Evolutionary conservation across 1,140 invertebrate species (phyloP).

Genomic region (Coelopa frigida): DNA sequence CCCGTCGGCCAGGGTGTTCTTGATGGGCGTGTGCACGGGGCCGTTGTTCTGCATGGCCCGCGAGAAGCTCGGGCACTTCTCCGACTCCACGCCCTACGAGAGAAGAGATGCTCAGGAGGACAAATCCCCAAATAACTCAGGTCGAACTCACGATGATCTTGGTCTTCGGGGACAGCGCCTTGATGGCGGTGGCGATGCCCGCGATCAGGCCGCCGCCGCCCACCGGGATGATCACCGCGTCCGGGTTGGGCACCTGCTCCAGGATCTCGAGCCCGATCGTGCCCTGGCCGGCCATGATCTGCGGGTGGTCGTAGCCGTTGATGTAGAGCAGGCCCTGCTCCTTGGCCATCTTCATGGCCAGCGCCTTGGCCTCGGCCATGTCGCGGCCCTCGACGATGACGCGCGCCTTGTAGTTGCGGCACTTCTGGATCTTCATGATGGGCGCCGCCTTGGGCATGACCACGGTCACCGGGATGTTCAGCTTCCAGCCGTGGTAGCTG

Average conservation of each 20-base stretch:
- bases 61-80: constrained; percentile 78
- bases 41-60: constrained; percentile 63
- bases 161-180: constrained; percentile 72
- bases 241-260: constrained; percentile 70
- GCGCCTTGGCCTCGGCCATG: constrained; percentile 76
- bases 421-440: constrained; percentile 89
- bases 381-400: constrained; percentile 78
- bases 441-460: constrained; percentile 88
- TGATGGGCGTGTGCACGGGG: constrained; percentile 59
- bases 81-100: constrained; percentile 80
- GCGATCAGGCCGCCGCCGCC: constrained; percentile 87
- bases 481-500: constrained; percentile 74
- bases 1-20: constrained; percentile 83
- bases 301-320: constrained; percentile 80
- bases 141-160: constrained; percentile 57
- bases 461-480: constrained; percentile 80
- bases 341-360: constrained; percentile 67
- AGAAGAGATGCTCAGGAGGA: neutral
- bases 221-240: constrained; percentile 76
- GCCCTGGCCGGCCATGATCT: constrained; percentile 90
- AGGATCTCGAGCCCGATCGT: constrained; percentile 87
- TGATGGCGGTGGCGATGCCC: constrained; percentile 78
- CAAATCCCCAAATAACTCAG: neutral
- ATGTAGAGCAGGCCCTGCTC: constrained; percentile 68
- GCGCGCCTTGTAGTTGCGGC: constrained; percentile 72